These are phyloP conservation scores for Kradibia gibbosae DNA, from an alignment of 1,140 invertebrate genomes.

Conservation along the genomic window DNA sequence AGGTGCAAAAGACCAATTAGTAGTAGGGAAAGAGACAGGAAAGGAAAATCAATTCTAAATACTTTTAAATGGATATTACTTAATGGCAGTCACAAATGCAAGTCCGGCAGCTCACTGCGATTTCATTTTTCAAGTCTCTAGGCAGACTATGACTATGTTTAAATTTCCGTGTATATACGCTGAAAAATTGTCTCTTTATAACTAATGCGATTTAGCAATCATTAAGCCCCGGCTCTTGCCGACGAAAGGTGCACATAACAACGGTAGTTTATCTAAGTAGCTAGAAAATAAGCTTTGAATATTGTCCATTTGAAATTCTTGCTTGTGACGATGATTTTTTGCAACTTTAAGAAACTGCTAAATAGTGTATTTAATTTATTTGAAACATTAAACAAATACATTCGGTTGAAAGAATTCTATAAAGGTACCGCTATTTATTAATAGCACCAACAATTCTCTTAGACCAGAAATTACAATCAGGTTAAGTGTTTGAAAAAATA, in stretches of 20 bases:
- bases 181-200: conserved; percentile 11
- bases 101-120: not conserved
- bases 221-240: not conserved
- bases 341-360: not conserved
- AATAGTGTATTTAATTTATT: not conserved
- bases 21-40: no score
- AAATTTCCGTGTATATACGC: not conserved
- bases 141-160: not conserved
- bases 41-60: no score
- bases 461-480: no score
- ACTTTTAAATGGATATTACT: no score
- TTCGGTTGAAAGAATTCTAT: no score
- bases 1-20: not conserved
- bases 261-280: conserved; percentile 3
- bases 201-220: not conserved
- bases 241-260: conserved; percentile 4
- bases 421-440: no score
- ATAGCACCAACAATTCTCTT: no score
- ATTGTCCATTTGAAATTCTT: not conserved
- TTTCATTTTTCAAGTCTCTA: conserved; percentile 17
- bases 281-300: not conserved
- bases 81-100: not conserved
- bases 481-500: no score
- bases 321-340: not conserved
- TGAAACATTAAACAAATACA: no score